Evolutionary conservation across 2,797 vertebrate genomes (phyloP).

Genomic region (Sylvilagus floridanus): DNA sequence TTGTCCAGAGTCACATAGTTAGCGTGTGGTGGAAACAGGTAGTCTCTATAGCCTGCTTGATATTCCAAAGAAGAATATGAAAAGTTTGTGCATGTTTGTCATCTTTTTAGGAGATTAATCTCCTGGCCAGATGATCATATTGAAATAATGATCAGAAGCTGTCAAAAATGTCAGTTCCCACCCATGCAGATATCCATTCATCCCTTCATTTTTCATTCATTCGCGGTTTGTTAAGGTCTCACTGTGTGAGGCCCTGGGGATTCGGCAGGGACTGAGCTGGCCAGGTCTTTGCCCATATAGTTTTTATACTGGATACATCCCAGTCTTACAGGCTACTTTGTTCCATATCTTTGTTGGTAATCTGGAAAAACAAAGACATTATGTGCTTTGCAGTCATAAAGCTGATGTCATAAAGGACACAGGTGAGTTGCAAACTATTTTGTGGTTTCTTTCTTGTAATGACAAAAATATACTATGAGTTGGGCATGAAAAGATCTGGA

Average conservation of each 20-base stretch:
- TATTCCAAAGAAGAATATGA: slow-evolving; percentile 6
- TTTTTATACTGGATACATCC: background rate
- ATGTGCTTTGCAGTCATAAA: background rate
- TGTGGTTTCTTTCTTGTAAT: slow-evolving; percentile 1
- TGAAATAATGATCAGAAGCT: background rate
- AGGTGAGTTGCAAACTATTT: slow-evolving; percentile 46
- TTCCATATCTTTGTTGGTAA: background rate
- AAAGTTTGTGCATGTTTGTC: background rate
- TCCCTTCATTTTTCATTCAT: background rate
- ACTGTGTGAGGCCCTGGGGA: background rate
- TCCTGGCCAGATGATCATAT: background rate
- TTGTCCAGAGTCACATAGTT: background rate
- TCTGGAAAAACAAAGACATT: background rate
- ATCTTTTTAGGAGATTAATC: background rate
- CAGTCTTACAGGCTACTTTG: background rate
- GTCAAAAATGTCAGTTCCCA: background rate
- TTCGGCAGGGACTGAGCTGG: background rate
- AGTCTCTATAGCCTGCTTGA: background rate
- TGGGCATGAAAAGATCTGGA: background rate
- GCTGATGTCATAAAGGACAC: background rate
- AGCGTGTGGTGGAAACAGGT: background rate
- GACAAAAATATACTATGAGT: background rate
- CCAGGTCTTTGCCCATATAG: background rate
- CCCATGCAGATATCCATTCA: background rate
- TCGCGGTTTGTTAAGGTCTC: background rate